Evolutionary conservation across 2,797 vertebrate species (phyloP), one percentile per base, ranked within the genome.

Genomic region (Thalassophryne amazonica): DNA sequence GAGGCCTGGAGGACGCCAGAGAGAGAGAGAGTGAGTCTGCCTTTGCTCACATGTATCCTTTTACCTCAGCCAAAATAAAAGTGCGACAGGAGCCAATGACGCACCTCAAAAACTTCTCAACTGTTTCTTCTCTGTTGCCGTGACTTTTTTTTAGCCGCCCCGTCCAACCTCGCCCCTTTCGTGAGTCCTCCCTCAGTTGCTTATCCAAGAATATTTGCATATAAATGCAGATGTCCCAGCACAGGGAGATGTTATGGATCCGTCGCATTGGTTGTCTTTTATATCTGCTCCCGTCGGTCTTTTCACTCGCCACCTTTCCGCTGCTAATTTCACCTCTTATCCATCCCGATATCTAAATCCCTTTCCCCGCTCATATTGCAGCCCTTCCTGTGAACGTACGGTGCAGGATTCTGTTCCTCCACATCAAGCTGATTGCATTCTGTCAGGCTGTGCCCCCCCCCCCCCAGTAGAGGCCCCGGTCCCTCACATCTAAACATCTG

Each of bases 391-490:
- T 60, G 64, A 65, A 57, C 60, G 66, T 67, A 78, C 76, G 77
- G 70, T 78, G 65, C 68, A 24, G 63, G 63, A 69, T 78, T 80
- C 72, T 80, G 73, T 83, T 82, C 73, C 73, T 72, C 71, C 74
- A 85, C 82, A 86, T 88, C 82, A 84, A 84, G 73, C 84, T 87
- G 84, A 88, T 88, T 85, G 80, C 78, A 82, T 84, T 85, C 81
- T 86, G 83, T 88, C 84, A 83, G 68, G 32, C 73, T 31, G 55
- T 36, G 48, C 69, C 10, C 56, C 76, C 68, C 66, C 18, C 67
- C 69, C 40, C 74, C 70, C 55, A 17, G 11, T n/a, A 67, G 46
- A 66, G 69, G 33, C 22, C 57, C 56, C 7, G 18, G 72, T 63
- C 60, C 69, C 66, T 80, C 76, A 80, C 80, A 82, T 88, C 80